phyloP scores from a whole-genome alignment of 2,797 vertebrate genomes.

The Moxostoma hubbsi region DNA sequence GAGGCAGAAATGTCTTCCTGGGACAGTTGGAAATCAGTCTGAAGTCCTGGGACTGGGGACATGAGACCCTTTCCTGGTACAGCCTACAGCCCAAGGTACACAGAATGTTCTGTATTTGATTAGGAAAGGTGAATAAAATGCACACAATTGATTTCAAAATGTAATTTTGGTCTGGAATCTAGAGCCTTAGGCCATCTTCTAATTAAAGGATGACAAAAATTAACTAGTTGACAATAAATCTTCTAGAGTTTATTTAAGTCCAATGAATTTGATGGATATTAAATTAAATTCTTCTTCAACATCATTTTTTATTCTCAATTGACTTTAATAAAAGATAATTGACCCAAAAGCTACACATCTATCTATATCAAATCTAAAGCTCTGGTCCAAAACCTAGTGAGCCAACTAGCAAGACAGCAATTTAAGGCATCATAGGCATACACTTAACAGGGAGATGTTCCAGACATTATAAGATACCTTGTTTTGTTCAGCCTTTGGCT shows the following conservation, averaged over 20 bases:
- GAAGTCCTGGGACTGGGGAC: slow-evolving; percentile 64
- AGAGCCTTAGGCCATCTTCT: not conserved
- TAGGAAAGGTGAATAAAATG: no score
- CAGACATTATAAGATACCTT: no score
- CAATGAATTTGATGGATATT: not conserved
- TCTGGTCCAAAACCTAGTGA: no score
- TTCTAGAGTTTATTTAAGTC: not conserved
- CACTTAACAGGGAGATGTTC: no score
- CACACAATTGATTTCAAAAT: no score
- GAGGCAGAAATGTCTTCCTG: slow-evolving; percentile 65
- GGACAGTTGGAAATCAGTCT: slow-evolving; percentile 65
- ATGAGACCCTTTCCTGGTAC: slow-evolving; percentile 62
- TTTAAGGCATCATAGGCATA: no score
- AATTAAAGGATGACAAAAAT: not conserved
- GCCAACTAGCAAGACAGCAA: no score
- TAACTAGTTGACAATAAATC: no score
- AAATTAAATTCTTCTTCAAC: not conserved
- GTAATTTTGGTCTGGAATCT: no score
- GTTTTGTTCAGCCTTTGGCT: no score
- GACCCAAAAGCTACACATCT: not conserved
- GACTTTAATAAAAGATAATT: not conserved
- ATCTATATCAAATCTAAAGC: no score
- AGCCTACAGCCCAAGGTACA: slow-evolving; percentile 63
- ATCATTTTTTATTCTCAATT: not conserved
- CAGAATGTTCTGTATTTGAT: no score